Base-by-base conservation (phyloP, 2,888 invertebrate species). In the Pycnomerus fuliginosus region DNA sequence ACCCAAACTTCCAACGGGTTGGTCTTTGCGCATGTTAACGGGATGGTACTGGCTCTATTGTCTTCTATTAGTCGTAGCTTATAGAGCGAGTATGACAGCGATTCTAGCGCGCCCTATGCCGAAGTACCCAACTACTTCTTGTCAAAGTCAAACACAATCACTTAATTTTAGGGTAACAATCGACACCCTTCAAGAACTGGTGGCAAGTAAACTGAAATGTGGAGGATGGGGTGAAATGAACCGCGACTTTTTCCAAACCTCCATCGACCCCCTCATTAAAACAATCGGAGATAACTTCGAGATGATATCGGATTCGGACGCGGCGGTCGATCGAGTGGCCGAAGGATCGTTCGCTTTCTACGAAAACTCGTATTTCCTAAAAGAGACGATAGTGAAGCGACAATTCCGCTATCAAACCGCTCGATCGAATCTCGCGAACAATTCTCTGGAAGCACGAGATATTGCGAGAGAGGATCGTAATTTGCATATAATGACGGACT, bases 41-140 rank as follows among this genome's bases (percentile, higher is more conserved):
- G 90, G 91, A 0, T 90, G 89, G 84, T 91, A 90, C 71, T 91
- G 90, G 90, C 68, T 90, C 1, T 92, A 90, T 65, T 87, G 87
- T 61, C 82, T 90, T 47, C 74, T 90, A 2, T 77, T 90, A 3
- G 85, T 86, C 0, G 87, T 89, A 0, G 80, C 86, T 0, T 92
- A 92, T 65, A 74, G 85, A 60, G 90, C 90, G 0, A 90, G 89
- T 58, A 84, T 91, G 80, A 90, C 90, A 0, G 90, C 90, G 0
- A 87, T 88, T 36, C 72, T 91, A 30, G 87, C 90, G 0, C 85
- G 85, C 67, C 90, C 90, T 15, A 77, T 82, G 0, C 83, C 85
- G 7, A 80, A 79, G 84, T 83, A 69, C n/a, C n/a, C n/a, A n/a
- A n/a, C n/a, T n/a, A n/a, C 61, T 54, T 14, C 11, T 31, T 7